phyloP scores from a whole-genome alignment of 2,888 invertebrate genomes.

The Epirrhoe alternata region DNA sequence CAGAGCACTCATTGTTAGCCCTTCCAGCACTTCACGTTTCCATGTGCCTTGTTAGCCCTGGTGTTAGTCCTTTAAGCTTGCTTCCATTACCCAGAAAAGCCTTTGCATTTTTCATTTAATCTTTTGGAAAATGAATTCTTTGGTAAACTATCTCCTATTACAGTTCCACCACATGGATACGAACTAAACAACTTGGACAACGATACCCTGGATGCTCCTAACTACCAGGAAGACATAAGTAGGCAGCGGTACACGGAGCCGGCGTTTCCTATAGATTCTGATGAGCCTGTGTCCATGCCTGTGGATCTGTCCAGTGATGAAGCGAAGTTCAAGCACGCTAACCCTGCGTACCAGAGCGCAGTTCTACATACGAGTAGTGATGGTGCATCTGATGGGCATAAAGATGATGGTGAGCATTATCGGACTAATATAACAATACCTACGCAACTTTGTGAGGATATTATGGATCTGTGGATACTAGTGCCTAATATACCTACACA shows the following conservation, averaged over 20 bases:
- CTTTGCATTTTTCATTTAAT: constrained; percentile 28
- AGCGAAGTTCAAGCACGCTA: constrained; percentile 88
- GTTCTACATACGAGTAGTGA: constrained; percentile 85
- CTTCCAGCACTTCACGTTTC: constrained; percentile 43
- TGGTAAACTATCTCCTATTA: constrained; percentile 23
- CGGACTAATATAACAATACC: too few relatives aligned
- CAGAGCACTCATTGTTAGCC: constrained; percentile 45
- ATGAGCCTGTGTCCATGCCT: constrained; percentile 79
- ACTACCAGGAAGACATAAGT: constrained; percentile 77
- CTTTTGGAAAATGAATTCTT: background rate
- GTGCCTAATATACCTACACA: too few relatives aligned
- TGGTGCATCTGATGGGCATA: constrained; percentile 66
- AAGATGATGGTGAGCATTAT: constrained; percentile 79
- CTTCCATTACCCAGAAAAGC: constrained; percentile 30
- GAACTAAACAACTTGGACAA: constrained; percentile 88
- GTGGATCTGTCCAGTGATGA: constrained; percentile 72
- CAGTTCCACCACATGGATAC: constrained; percentile 87
- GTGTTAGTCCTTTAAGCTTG: constrained; percentile 33
- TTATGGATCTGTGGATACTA: too few relatives aligned
- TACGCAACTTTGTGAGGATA: too few relatives aligned
- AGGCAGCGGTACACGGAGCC: constrained; percentile 69
- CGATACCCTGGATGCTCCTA: constrained; percentile 87
- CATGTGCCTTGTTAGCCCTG: constrained; percentile 39
- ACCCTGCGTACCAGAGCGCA: constrained; percentile 91
- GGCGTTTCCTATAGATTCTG: constrained; percentile 73